Evolutionary conservation across 2,113 vertebrate species (phyloP).

Genomic region (Hymenochirus boettgeri): DNA sequence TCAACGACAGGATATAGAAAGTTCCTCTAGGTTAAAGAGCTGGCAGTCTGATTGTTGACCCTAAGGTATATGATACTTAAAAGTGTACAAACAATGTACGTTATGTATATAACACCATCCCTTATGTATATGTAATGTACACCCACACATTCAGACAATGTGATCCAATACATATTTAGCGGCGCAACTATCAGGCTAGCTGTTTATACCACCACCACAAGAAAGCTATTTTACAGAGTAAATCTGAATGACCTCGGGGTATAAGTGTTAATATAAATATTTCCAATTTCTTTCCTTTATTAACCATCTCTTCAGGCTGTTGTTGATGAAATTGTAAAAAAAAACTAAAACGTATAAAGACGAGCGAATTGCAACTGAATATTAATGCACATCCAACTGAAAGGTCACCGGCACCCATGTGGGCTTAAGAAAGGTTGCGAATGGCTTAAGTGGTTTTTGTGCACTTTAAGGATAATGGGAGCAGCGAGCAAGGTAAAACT

Average conservation of each 20-base stretch:
- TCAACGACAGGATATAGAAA: no score
- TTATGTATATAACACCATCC: no score
- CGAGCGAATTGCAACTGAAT: conserved; percentile 39
- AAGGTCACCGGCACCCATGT: conserved; percentile 42
- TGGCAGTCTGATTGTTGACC: no score
- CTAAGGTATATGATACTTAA: no score
- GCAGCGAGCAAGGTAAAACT: conserved; percentile 20
- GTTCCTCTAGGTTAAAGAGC: no score
- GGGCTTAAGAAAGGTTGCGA: conserved; percentile 41
- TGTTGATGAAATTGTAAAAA: conserved; percentile 46
- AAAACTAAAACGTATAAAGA: conserved; percentile 44
- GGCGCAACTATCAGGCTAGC: no score
- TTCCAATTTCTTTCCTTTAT: conserved; percentile 41
- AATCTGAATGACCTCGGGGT: conserved; percentile 47
- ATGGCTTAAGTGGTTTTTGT: conserved; percentile 7
- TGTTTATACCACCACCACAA: no score
- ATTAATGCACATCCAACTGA: conserved; percentile 44
- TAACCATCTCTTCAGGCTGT: conserved; percentile 45
- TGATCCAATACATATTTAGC: no score
- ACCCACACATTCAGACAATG: no score
- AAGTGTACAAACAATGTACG: no score
- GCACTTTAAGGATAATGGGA: conserved; percentile 38
- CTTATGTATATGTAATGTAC: no score
- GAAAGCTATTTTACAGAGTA: no score
- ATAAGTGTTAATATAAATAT: conserved; percentile 43